Conservation (phyloP, 2,888 invertebrate genomes). For the Limenitis camilla region DNA sequence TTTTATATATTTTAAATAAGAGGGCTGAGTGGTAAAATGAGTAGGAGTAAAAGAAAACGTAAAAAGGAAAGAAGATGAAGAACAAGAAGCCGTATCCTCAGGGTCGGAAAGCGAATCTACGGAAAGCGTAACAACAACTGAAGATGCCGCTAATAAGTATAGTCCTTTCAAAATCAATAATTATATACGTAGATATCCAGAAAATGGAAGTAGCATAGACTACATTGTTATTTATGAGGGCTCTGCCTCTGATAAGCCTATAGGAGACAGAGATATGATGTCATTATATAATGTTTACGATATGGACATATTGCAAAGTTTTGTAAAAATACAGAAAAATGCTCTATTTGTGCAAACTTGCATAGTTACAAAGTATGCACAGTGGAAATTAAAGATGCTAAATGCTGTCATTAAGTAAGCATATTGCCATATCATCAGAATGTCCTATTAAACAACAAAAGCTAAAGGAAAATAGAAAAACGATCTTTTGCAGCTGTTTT, state of each 20-base stretch:
- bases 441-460: slow-evolving; percentile 12
- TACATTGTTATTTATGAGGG: slow-evolving; percentile 6
- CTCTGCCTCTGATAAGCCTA: slow-evolving; percentile 1
- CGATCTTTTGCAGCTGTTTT: slow-evolving; percentile 1
- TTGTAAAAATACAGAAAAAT: slow-evolving; percentile 17
- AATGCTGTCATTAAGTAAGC: slow-evolving; percentile 12
- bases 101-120: too few relatives aligned
- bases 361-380: slow-evolving; percentile 13
- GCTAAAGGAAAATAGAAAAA: slow-evolving; percentile 6
- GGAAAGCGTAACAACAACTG: too few relatives aligned
- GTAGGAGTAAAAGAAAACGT: too few relatives aligned
- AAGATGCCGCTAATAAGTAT: too few relatives aligned
- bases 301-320: slow-evolving; percentile 19
- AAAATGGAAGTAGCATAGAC: not conserved
- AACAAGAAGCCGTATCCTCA: too few relatives aligned
- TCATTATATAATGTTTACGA: slow-evolving; percentile 7
- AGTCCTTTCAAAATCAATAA: too few relatives aligned
- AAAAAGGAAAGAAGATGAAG: too few relatives aligned
- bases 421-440: slow-evolving; percentile 7
- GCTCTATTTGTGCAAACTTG: slow-evolving; percentile 6
- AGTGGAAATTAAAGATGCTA: not conserved
- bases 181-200: slow-evolving; percentile 3
- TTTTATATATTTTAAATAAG: too few relatives aligned
- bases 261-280: slow-evolving; percentile 3
- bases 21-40: too few relatives aligned